phyloP scores from a whole-genome alignment of 1,140 invertebrate genomes.

The Drosophila truncata region DNA sequence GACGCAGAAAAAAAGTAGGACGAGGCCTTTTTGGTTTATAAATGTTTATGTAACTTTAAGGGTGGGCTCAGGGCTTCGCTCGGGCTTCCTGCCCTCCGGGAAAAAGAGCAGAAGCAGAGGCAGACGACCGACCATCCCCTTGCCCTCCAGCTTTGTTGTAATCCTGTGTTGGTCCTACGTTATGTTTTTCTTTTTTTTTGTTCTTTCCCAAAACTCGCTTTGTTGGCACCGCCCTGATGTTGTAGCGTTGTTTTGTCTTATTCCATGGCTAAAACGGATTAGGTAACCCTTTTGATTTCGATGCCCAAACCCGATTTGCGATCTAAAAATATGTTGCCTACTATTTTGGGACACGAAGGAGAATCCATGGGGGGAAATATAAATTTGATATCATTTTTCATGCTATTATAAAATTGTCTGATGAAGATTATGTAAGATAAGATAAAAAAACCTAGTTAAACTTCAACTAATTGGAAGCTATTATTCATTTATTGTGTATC shows the following conservation, averaged over 20 bases:
- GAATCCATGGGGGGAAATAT: conserved; percentile 25
- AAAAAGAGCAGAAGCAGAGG: conserved; percentile 9
- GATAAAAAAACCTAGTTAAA: neutral
- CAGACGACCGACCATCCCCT: conserved; percentile 10
- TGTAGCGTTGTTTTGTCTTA: conserved; percentile 53
- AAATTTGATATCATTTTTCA: conserved; percentile 1
- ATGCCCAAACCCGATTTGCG: neutral
- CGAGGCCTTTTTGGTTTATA: conserved; percentile 11
- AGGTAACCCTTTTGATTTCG: conserved; percentile 25
- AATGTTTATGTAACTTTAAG: conserved; percentile 15
- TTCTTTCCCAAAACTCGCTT: conserved; percentile 46
- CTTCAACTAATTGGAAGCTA: neutral
- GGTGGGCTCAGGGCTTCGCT: conserved; percentile 27
- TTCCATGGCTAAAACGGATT: conserved; percentile 59
- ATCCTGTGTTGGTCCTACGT: conserved; percentile 67
- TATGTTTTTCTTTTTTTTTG: conserved; percentile 23
- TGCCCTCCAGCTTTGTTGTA: conserved; percentile 46
- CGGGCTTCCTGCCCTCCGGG: conserved; percentile 5
- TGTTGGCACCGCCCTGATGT: conserved; percentile 63
- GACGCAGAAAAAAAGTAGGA: neutral
- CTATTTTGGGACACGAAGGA: conserved; percentile 21
- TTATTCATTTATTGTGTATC: too few species aligned
- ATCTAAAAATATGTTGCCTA: conserved; percentile 24
- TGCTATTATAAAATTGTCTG: conserved; percentile 31
- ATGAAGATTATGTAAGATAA: neutral